phyloP scores from a whole-genome alignment of 2,113 vertebrate genomes.

The Pygoscelis antarcticus region DNA sequence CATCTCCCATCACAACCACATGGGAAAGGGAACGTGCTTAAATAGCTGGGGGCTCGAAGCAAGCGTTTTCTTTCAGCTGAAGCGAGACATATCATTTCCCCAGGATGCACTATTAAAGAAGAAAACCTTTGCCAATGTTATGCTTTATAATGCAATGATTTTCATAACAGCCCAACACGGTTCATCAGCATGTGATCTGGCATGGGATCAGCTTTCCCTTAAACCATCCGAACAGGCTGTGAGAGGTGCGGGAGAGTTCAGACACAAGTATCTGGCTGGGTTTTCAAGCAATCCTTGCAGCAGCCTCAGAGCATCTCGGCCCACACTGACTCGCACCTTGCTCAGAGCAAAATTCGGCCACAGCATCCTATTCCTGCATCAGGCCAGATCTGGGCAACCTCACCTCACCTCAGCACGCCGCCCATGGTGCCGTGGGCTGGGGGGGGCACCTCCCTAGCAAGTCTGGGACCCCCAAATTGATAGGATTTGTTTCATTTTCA shows the following conservation, averaged over 20 bases:
- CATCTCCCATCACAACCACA: background rate
- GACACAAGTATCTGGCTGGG: background rate
- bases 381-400: background rate
- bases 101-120: conserved; percentile 1
- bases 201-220: background rate
- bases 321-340: accelerated
- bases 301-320: background rate
- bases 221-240: background rate
- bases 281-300: background rate
- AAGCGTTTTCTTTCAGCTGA: background rate
- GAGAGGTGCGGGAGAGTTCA: background rate
- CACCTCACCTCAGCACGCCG: accelerated
- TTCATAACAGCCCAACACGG: conserved; percentile 33
- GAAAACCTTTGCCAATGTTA: conserved; percentile 34
- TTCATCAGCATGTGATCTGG: conserved; percentile 33
- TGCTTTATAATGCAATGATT: conserved; percentile 12
- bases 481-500: background rate
- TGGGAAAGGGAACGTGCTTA: background rate
- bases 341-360: accelerated
- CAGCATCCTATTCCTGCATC: too few relatives aligned
- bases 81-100: background rate
- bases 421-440: accelerated
- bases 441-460: background rate
- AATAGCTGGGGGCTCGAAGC: background rate
- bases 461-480: accelerated